phyloP scores from a whole-genome alignment of 2,888 invertebrate genomes.

The Erebia ligea region DNA sequence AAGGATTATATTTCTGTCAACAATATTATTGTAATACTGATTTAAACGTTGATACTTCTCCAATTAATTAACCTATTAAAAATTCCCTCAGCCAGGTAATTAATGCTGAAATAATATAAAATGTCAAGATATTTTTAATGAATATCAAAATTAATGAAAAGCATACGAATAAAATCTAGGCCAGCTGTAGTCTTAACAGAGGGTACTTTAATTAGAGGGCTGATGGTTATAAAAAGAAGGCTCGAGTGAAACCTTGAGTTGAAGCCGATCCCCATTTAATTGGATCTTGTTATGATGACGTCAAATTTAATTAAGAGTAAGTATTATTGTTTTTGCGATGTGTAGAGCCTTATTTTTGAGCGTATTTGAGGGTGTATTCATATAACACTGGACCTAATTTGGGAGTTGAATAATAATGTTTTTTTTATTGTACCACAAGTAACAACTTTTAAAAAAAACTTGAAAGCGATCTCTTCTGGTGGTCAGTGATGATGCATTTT shows the following conservation, averaged over 20 bases:
- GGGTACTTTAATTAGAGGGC: conserved; percentile 17
- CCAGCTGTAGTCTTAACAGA: conserved; percentile 8
- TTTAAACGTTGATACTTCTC: too few relatives aligned
- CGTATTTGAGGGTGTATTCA: not conserved
- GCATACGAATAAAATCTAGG: conserved; percentile 11
- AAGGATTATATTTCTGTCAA: too few relatives aligned
- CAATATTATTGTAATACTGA: too few relatives aligned
- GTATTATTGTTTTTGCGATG: conserved; percentile 1
- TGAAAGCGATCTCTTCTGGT: not conserved
- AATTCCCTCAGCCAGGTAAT: not conserved
- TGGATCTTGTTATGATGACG: not conserved
- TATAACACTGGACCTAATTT: not conserved
- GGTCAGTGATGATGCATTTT: too few relatives aligned
- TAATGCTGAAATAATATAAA: not conserved
- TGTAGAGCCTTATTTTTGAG: not conserved
- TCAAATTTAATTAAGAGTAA: conserved; percentile 4
- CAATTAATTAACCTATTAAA: not conserved
- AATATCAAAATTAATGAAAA: conserved; percentile 15
- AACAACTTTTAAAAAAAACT: too few relatives aligned
- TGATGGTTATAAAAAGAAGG: conserved; percentile 6
- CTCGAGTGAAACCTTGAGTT: conserved; percentile 11
- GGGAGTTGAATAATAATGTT: too few relatives aligned
- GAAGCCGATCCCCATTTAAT: conserved; percentile 11
- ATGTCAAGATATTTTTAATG: conserved; percentile 14
- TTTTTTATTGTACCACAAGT: too few relatives aligned